Conservation (phyloP, 1,140 invertebrate species). For the Steinernema feltiae region DNA sequence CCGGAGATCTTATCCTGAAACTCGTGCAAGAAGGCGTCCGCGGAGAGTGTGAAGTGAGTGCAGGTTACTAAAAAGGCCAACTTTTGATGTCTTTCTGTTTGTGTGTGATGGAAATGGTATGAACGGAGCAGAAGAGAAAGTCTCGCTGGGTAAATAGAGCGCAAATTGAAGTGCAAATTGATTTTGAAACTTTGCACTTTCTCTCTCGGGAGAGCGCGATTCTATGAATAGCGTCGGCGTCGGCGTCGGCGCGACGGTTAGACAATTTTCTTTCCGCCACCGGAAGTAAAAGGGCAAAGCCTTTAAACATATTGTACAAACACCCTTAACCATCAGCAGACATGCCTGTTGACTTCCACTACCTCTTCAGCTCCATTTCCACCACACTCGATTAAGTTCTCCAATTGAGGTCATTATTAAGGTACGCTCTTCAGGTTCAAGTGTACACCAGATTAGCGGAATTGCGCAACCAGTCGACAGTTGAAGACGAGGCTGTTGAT, state of each 20-base stretch:
- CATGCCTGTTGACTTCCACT: not conserved
- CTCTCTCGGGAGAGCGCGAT: too few relatives aligned
- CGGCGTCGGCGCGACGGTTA: too few relatives aligned
- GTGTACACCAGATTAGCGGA: conserved; percentile 5
- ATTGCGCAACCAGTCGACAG: conserved; percentile 4
- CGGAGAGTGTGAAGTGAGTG: conserved; percentile 40
- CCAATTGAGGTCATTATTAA: not conserved
- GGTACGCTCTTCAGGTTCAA: conserved; percentile 14
- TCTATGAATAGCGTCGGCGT: too few relatives aligned
- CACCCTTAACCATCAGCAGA: too few relatives aligned
- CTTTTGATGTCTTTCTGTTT: conserved; percentile 31
- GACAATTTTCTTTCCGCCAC: not conserved
- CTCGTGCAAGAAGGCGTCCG: conserved; percentile 39
- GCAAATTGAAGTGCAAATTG: not conserved
- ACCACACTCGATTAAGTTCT: too few relatives aligned
- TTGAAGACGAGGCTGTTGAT: not conserved
- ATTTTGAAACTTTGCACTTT: not conserved
- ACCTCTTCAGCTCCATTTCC: not conserved
- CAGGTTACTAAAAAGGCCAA: too few relatives aligned
- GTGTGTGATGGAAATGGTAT: not conserved
- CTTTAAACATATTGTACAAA: too few relatives aligned
- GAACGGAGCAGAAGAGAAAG: conserved; percentile 27
- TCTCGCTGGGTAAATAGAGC: not conserved
- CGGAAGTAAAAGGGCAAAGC: too few relatives aligned
- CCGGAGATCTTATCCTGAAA: conserved; percentile 31